Conservation (phyloP, 2,113 vertebrate genomes). For the Ceuthmochares aereus region DNA sequence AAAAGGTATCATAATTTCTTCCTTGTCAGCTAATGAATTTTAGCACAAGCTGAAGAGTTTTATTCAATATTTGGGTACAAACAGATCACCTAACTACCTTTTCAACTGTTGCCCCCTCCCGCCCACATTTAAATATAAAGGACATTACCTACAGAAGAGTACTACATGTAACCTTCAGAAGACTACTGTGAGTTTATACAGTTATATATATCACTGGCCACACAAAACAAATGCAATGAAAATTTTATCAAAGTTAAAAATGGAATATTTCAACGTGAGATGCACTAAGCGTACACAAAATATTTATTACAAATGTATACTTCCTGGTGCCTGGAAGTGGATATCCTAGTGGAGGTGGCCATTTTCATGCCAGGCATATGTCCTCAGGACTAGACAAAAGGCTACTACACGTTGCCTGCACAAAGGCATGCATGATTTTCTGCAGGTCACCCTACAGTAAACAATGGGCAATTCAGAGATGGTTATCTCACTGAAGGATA, state of each 20-base stretch:
- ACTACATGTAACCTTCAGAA: neutral
- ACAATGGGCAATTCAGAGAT: neutral
- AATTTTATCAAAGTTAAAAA: neutral
- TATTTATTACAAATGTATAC: neutral
- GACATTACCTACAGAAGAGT: neutral
- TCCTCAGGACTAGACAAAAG: neutral
- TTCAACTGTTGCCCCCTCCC: too few relatives aligned
- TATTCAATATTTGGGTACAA: neutral
- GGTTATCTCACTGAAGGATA: neutral
- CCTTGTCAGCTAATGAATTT: neutral
- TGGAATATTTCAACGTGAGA: neutral
- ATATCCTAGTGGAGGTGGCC: accelerated
- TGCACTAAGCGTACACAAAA: neutral
- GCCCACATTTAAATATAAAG: neutral
- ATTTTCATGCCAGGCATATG: neutral
- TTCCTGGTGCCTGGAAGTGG: neutral
- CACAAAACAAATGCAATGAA: neutral
- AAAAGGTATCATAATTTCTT: neutral
- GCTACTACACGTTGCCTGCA: accelerated
- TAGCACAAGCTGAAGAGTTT: neutral
- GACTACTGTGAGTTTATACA: neutral
- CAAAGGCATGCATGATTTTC: accelerated
- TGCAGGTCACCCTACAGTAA: neutral
- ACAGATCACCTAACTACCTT: neutral
- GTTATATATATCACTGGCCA: neutral